Percentiles rank a stretch among this genome's conserved stretches.
Conservation (phyloP, 2,113 vertebrate genomes). For the Myxocyprinus asiaticus region DNA sequence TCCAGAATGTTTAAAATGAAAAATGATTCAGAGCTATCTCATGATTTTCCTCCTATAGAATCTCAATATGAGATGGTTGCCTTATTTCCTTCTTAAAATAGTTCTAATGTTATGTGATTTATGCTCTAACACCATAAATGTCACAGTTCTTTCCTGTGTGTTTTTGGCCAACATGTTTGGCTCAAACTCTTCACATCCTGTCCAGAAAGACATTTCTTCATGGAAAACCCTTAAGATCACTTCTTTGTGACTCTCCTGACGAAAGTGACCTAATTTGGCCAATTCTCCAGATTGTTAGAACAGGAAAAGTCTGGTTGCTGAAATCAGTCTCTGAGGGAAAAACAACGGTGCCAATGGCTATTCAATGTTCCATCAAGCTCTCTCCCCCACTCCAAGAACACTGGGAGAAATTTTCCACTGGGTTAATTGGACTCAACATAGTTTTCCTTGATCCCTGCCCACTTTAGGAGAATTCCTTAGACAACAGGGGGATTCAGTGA, state of each 20-base stretch:
- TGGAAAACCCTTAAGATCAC: conserved; percentile 12
- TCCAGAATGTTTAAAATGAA: conserved; percentile 1
- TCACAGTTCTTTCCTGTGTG: conserved; percentile 25
- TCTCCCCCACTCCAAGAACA: conserved; percentile 10
- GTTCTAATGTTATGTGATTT: conserved; percentile 29
- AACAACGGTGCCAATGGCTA: background rate
- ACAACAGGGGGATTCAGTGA: conserved; percentile 27
- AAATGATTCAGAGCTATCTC: background rate
- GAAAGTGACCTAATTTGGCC: conserved; percentile 1
- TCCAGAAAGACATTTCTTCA: conserved; percentile 36
- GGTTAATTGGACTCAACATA: conserved; percentile 48
- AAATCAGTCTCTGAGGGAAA: conserved; percentile 12
- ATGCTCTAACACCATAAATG: conserved; percentile 1
- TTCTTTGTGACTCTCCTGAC: background rate
- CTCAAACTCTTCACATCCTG: background rate
- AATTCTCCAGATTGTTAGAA: conserved; percentile 22
- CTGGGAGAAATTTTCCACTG: conserved; percentile 23
- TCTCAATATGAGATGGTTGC: background rate
- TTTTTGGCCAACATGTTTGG: conserved; percentile 28
- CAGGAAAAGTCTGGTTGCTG: conserved; percentile 19
- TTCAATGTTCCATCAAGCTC: conserved; percentile 1
- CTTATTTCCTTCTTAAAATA: background rate
- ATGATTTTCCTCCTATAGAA: background rate
- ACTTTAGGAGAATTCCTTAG: conserved; percentile 23
- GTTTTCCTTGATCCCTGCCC: conserved; percentile 35